Evolutionary conservation across 2,797 vertebrate genomes (phyloP).

Genomic region (Brachymystax lenok): DNA sequence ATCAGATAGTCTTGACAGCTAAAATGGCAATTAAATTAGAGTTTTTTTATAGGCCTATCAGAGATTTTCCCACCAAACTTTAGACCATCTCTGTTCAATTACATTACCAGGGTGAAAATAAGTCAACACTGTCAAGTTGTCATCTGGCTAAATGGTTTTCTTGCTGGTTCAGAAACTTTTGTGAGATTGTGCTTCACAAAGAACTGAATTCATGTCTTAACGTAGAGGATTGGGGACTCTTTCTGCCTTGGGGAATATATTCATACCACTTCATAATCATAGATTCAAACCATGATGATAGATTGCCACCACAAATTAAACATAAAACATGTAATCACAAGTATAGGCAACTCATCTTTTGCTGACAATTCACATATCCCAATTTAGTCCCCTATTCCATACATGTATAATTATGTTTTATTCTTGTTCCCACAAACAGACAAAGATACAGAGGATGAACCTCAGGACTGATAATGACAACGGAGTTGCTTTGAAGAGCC

Average conservation of each 20-base stretch:
- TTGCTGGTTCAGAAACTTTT: background rate
- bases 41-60: background rate
- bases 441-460: slow-evolving; percentile 66
- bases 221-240: background rate
- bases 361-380: background rate
- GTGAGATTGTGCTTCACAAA: background rate
- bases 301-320: background rate
- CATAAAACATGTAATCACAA: background rate
- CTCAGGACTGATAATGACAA: slow-evolving; percentile 77
- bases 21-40: slow-evolving; percentile 22
- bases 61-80: background rate
- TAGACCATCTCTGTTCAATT: background rate
- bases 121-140: background rate
- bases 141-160: background rate
- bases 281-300: background rate
- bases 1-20: slow-evolving; percentile 14
- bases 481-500: slow-evolving; percentile 70
- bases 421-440: background rate
- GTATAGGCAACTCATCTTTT: background rate
- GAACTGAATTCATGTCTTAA: too few species aligned
- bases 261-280: background rate
- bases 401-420: background rate
- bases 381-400: background rate
- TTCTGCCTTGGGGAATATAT: background rate
- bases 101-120: background rate